phyloP scores from a whole-genome alignment of 1,140 invertebrate genomes.

The Lepidurus couesii region DNA sequence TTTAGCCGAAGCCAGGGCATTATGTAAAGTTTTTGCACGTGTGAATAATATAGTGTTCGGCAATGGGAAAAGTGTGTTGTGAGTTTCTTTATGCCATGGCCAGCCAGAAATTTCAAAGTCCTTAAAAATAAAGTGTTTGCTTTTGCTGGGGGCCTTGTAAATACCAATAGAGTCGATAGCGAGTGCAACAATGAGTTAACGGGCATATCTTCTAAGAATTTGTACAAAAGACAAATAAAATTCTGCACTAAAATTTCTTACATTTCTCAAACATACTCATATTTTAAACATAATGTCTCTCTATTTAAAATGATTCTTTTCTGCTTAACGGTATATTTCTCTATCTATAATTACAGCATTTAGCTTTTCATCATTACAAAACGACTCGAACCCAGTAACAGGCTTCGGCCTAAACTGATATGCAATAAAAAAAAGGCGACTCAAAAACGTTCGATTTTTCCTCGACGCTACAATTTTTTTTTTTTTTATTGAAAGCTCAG shows the following conservation, averaged over 20 bases:
- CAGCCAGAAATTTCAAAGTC: not conserved
- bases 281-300: not conserved
- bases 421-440: no score
- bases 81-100: not conserved
- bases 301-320: no score
- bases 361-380: no score
- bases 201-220: constrained; percentile 19
- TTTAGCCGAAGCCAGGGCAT: not conserved
- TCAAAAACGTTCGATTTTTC: no score
- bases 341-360: no score
- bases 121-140: not conserved
- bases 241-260: not conserved
- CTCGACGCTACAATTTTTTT: no score
- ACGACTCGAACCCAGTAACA: no score
- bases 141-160: constrained; percentile 12
- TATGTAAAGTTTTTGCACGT: constrained; percentile 6
- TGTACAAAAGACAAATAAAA: constrained; percentile 12
- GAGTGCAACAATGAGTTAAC: constrained; percentile 6
- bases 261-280: not conserved
- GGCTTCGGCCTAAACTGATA: no score
- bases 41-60: not conserved
- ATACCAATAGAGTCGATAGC: constrained; percentile 12
- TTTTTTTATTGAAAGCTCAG: no score
- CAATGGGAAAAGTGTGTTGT: constrained; percentile 2
- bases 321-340: no score